Evolutionary conservation across 2,113 vertebrate genomes (phyloP).

Genomic region (Bubo scandiacus): DNA sequence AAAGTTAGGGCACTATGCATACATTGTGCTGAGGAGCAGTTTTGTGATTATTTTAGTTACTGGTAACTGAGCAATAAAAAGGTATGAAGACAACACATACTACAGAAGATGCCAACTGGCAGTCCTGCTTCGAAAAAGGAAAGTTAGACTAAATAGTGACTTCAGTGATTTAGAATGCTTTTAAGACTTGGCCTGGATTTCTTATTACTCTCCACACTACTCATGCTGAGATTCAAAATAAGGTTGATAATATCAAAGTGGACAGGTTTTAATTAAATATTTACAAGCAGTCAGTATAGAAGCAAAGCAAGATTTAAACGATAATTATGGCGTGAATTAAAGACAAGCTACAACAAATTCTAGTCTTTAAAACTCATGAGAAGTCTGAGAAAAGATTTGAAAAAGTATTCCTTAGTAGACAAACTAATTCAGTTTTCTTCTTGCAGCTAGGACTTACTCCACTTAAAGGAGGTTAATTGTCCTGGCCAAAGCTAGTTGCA

Average conservation of each 20-base stretch:
- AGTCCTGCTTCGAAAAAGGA: not conserved
- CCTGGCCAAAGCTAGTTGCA: not conserved
- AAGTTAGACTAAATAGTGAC: conserved; percentile 69
- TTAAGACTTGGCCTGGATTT: conserved; percentile 48
- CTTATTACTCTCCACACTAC: not conserved
- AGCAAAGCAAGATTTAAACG: not conserved
- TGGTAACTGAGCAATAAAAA: conserved; percentile 20
- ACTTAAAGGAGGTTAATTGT: not conserved
- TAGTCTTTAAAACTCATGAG: not conserved
- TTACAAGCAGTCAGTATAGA: not conserved
- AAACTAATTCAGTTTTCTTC: not conserved
- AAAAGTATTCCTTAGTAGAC: not conserved
- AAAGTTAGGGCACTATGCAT: not conserved
- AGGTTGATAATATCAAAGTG: not conserved
- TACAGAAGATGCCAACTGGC: conserved; percentile 48
- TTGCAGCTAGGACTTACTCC: not conserved
- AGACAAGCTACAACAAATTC: not conserved
- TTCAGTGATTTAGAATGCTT: conserved; percentile 66
- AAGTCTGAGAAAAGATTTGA: not conserved
- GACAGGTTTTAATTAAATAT: not conserved
- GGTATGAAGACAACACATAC: not conserved
- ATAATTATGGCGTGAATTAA: not conserved
- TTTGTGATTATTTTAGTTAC: conserved; percentile 23
- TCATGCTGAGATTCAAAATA: not conserved
- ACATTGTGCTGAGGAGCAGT: not conserved